Conservation (phyloP, 2,888 invertebrate genomes). For the Pyrrhopygopsis socrates region DNA sequence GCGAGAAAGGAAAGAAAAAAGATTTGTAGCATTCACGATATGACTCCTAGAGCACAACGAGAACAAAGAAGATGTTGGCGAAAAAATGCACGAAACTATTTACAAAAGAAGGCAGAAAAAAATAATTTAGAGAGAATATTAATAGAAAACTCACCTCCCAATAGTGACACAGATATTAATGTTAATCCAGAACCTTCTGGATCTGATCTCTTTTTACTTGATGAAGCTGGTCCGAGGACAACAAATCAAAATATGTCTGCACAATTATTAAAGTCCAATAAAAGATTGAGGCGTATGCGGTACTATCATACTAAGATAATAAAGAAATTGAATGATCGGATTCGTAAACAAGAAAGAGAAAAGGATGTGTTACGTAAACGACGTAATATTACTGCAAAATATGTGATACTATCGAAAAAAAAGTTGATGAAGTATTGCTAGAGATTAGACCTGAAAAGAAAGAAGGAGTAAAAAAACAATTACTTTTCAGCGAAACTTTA, state of each 20-base stretch:
- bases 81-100: slow-evolving; percentile 25
- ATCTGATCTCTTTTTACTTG: slow-evolving; percentile 4
- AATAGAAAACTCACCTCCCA: background rate
- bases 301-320: background rate
- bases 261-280: background rate
- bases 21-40: slow-evolving; percentile 2
- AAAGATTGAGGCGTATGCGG: background rate
- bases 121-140: slow-evolving; percentile 10
- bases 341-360: slow-evolving; percentile 1
- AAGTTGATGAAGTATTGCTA: background rate
- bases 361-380: background rate
- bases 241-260: background rate
- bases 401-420: background rate
- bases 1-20: background rate
- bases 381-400: background rate
- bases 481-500: background rate
- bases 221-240: background rate
- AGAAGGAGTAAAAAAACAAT: background rate
- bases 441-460: background rate
- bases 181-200: background rate
- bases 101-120: slow-evolving; percentile 4
- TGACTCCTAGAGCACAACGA: slow-evolving; percentile 26
- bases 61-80: slow-evolving; percentile 32
- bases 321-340: background rate
- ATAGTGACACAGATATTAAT: slow-evolving; percentile 9